phyloP scores from a whole-genome alignment of 2,113 vertebrate species.

The Trichomycterus rosablanca region DNA sequence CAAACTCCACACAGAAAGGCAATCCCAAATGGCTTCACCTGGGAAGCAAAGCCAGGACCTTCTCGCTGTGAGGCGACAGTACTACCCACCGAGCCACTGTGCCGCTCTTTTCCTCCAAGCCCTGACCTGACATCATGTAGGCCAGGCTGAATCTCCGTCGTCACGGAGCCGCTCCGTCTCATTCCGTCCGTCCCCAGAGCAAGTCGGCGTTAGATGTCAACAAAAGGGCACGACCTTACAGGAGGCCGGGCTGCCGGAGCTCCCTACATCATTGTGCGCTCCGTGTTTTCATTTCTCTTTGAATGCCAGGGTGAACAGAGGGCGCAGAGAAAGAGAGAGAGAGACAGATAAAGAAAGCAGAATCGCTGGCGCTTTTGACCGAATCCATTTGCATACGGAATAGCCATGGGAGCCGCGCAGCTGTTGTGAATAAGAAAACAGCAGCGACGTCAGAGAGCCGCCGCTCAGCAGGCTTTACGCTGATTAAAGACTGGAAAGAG shows the following conservation, averaged over 20 bases:
- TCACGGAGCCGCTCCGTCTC: neutral
- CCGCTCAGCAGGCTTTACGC: slow-evolving; percentile 55
- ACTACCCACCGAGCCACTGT: too few species aligned
- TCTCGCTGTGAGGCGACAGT: too few species aligned
- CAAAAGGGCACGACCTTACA: slow-evolving; percentile 15
- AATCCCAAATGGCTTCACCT: too few species aligned
- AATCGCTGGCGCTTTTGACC: slow-evolving; percentile 62
- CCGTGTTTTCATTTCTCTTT: slow-evolving; percentile 32
- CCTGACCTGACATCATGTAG: slow-evolving; percentile 24
- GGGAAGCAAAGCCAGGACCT: too few species aligned
- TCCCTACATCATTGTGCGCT: slow-evolving; percentile 8
- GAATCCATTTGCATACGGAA: slow-evolving; percentile 73
- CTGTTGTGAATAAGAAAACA: slow-evolving; percentile 69
- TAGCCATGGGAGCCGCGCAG: slow-evolving; percentile 67
- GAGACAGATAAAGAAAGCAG: slow-evolving; percentile 25
- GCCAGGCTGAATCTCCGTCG: slow-evolving; percentile 9
- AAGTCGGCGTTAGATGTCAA: neutral
- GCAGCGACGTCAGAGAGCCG: slow-evolving; percentile 59
- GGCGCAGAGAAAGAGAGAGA: slow-evolving; percentile 11
- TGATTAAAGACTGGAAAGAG: slow-evolving; percentile 65
- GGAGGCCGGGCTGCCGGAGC: slow-evolving; percentile 23
- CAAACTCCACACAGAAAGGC: too few species aligned
- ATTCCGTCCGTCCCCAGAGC: slow-evolving; percentile 10
- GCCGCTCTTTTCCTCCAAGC: slow-evolving; percentile 35
- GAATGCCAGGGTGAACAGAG: slow-evolving; percentile 29